These are phyloP conservation scores for Enteromius argenteus DNA, from an alignment of 2,797 vertebrate species.

Conservation along the genomic window DNA sequence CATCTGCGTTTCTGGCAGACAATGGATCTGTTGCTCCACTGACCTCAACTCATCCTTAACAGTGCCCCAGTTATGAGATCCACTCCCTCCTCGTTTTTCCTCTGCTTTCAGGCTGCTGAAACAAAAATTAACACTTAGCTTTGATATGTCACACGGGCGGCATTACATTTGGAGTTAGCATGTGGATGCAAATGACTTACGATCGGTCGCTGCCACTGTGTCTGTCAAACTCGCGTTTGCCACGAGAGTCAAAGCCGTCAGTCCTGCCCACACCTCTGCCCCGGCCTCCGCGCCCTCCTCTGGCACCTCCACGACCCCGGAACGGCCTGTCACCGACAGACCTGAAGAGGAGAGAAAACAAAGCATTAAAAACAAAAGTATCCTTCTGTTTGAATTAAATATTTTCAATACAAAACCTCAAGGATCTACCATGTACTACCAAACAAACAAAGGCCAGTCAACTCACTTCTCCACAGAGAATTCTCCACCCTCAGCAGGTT, in stretches of 20 bases:
- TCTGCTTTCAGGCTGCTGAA: conserved; percentile 97
- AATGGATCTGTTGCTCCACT: conserved; percentile 69
- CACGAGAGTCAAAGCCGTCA: conserved; percentile 95
- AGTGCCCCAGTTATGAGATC: conserved; percentile 99
- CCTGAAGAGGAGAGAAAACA: conserved; percentile 64
- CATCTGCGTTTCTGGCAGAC: not conserved
- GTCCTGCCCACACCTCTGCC: conserved; percentile 92
- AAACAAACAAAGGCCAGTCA: not conserved
- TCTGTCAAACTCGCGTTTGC: conserved; percentile 98
- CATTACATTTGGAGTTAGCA: not conserved
- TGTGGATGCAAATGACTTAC: conserved; percentile 81
- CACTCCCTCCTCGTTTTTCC: conserved; percentile 96
- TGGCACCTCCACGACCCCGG: conserved; percentile 87
- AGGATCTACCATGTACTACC: not conserved
- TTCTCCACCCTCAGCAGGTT: conserved; percentile 93
- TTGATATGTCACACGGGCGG: conserved; percentile 19
- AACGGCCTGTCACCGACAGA: conserved; percentile 83
- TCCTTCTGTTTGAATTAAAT: not conserved
- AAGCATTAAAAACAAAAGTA: not conserved
- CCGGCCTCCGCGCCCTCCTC: conserved; percentile 83
- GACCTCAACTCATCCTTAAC: conserved; percentile 98
- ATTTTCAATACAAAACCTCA: not conserved
- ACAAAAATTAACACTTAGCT: conserved; percentile 78
- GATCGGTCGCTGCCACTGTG: conserved; percentile 98
- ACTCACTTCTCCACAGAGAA: conserved; percentile 96